Evolutionary conservation across 2,797 vertebrate genomes (phyloP).

Genomic region (Astyanax mexicanus): DNA sequence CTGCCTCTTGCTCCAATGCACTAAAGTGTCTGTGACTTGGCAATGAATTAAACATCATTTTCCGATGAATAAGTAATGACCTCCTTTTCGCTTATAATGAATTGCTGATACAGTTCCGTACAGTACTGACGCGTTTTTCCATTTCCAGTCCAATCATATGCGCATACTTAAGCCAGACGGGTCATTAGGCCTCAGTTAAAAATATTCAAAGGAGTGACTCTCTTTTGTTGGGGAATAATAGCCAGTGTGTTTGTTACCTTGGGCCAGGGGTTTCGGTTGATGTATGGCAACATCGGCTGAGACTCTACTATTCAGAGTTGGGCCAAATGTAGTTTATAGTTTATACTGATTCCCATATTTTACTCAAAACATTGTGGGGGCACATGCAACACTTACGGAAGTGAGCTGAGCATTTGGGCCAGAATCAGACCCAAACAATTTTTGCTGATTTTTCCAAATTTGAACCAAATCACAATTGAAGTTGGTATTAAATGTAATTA

Average conservation of each 20-base stretch:
- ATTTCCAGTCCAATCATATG: background rate
- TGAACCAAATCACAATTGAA: too few relatives aligned
- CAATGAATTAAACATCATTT: slow-evolving; percentile 41
- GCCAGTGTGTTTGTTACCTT: background rate
- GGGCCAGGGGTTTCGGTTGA: slow-evolving; percentile 6
- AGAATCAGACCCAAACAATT: too few relatives aligned
- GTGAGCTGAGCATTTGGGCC: too few relatives aligned
- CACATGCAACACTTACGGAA: too few relatives aligned
- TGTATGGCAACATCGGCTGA: too few relatives aligned
- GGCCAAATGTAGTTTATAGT: too few relatives aligned
- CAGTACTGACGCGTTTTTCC: background rate
- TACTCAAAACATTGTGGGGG: too few relatives aligned
- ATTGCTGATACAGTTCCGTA: background rate
- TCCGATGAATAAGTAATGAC: slow-evolving; percentile 36
- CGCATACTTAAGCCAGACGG: slow-evolving; percentile 3
- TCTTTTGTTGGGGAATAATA: too few relatives aligned
- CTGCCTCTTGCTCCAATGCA: slow-evolving; percentile 15
- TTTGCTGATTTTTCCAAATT: too few relatives aligned
- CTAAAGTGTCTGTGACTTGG: slow-evolving; percentile 21
- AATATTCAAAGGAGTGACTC: slow-evolving; percentile 23
- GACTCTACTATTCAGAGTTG: too few relatives aligned
- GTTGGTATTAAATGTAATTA: too few relatives aligned
- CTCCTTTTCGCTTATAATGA: slow-evolving; percentile 35
- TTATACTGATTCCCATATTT: too few relatives aligned
- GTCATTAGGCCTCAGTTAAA: slow-evolving; percentile 3